Conservation (phyloP, 2,113 vertebrate species). For the Indri indri region DNA sequence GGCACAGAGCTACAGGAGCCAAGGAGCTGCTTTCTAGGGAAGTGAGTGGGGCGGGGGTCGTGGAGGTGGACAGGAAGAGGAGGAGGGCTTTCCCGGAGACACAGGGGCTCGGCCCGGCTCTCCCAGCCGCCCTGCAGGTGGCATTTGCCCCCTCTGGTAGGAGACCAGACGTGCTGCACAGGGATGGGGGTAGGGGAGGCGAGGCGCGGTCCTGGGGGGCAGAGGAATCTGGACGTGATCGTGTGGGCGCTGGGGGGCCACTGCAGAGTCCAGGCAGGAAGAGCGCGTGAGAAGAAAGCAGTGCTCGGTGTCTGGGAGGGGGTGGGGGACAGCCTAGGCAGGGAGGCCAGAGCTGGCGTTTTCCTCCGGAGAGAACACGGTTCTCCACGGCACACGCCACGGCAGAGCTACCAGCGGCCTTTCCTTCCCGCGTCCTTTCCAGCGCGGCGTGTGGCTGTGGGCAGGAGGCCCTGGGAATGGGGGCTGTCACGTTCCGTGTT, state of each 20-base stretch:
- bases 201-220: too few species aligned
- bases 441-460: accelerated
- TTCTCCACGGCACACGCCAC: accelerated
- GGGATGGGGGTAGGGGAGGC: accelerated
- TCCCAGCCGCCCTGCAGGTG: accelerated
- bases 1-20: not conserved
- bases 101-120: too few species aligned
- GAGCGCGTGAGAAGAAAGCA: not conserved
- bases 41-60: not conserved
- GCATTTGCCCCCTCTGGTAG: not conserved
- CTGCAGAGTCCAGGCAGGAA: too few species aligned
- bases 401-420: not conserved
- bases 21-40: not conserved
- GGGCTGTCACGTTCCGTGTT: not conserved
- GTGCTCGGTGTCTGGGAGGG: not conserved
- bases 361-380: not conserved
- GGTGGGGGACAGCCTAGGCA: not conserved
- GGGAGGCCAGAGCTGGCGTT: not conserved
- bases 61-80: not conserved
- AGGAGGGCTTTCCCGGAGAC: not conserved
- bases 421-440: not conserved
- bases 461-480: not conserved
- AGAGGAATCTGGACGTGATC: not conserved
- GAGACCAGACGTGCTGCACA: not conserved
- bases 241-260: not conserved